Conservation (phyloP, 2,113 vertebrate genomes). For the Zosterops japonicus region DNA sequence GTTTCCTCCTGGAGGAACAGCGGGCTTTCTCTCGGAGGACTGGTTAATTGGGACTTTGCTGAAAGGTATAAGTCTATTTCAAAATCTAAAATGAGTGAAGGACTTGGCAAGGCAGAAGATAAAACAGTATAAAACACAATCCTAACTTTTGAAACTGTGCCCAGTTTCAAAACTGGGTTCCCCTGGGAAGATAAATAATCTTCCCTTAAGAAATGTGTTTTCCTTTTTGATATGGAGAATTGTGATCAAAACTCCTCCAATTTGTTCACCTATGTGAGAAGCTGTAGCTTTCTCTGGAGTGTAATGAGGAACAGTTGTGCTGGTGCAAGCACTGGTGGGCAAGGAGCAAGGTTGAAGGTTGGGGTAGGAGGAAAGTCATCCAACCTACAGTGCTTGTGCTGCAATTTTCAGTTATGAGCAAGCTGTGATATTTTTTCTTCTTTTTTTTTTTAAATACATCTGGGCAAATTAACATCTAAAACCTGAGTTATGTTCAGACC, state of each 20-base stretch:
- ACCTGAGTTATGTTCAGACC: not conserved
- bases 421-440: not conserved
- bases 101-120: not conserved
- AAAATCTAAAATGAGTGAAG: not conserved
- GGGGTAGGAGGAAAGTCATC: not conserved
- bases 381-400: not conserved
- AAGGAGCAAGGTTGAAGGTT: not conserved
- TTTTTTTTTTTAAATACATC: not conserved
- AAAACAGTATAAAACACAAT: not conserved
- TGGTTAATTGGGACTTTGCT: constrained; percentile 18
- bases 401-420: not conserved
- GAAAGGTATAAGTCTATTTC: not conserved
- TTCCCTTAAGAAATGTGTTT: not conserved
- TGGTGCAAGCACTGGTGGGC: not conserved
- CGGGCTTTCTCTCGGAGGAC: not conserved
- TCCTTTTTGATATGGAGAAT: not conserved
- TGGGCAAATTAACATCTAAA: not conserved
- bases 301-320: accelerated
- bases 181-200: not conserved
- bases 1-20: not conserved
- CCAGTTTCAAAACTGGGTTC: not conserved
- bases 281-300: not conserved
- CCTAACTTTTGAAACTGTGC: not conserved
- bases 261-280: not conserved
- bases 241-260: not conserved